Base-by-base conservation (phyloP, 2,113 vertebrate species). In the Alligator sinensis region DNA sequence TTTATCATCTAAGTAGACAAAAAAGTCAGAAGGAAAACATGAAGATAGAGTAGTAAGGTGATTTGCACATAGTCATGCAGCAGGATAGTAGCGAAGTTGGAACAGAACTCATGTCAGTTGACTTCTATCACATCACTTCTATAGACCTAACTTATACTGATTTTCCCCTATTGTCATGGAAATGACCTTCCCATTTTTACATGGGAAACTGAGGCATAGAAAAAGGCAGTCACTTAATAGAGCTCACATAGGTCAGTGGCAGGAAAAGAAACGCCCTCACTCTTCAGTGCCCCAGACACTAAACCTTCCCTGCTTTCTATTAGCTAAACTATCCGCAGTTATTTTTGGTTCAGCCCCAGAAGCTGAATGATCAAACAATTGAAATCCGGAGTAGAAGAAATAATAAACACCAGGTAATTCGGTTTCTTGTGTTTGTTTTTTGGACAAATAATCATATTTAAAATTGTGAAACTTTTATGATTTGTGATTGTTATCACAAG, bases 51-150 rank as follows among this genome's bases (percentile, higher is more conserved):
- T 68, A 62, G 38, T 8, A 5, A 77, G 6, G 66, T 22, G 21
- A 60, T 3, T 22, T 14, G 11, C 38, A 0, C 54, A 60, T 63
- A 2, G 0, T 0, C 54, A 15, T 58, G 5, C 9, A 22, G 21
- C 54, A 72, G 34, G 34, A 6, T 47, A 2, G 57, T 19, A 22
- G 17, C 21, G 62, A 27, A 60, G 15, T 3, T 0, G 1, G 80
- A 63, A 66, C 12, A 78, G 63, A 66, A 80, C 74, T 17, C 21
- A 4, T 1, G 54, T 79, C 74, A 66, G 19, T 47, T 47, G 47
- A 47, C 47, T 47, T 47, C 47, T 47, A 47, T 47, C 47, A 47
- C 47, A 47, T 9, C 47, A 47, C 47, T 47, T 47, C 47, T 47
- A 47, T 47, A 38, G 34, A 13, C 11, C 11, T 74, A 24, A 74